Evolutionary conservation across 2,113 vertebrate species (phyloP), one percentile per base, ranked within the genome.

Genomic region (Benitochromis conjunctus): DNA sequence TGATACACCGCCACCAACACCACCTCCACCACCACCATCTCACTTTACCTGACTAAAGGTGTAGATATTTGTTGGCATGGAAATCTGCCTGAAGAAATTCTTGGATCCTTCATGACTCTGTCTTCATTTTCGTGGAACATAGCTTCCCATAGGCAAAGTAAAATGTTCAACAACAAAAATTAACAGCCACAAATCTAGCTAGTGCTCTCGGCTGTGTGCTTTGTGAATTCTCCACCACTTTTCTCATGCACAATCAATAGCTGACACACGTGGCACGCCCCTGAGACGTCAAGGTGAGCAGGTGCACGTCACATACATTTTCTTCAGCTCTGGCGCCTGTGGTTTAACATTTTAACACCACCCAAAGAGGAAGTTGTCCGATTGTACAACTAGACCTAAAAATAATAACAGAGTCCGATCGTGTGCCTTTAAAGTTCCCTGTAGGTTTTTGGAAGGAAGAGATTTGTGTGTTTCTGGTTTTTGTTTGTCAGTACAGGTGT

Each of bases 41-140:
- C 3, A 4, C 29, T 43, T 90, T 94, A 94, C 95, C 94, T 95
- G 69, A 58, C 12, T 69, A 46, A 24, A 24, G 53, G 16, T 12
- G 4, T 18, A 43, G 55, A 57, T 26, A 1, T 78, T 51, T 82
- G 54, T 51, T 19, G 3, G 31, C 21, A n/a, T 26, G 41, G 86
- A 21, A 53, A 64, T 84, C 80, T 82, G 7, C 54, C 13, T 26
- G 43, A 76, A 58, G 4, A 36, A 48, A 62, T 5, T 5, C 51
- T 19, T 6, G 76, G 18, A 83, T 55, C 78, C 58, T 34, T 64
- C 78, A 88, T 86, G 7, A 62, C 26, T 77, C 79, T 53, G 11
- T 85, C 85, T 51, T 86, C 83, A 83, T 92, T 78, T 89, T 78
- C 48, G 51, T 24, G 36, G 14, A 80, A 54, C 91, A 94, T 88